Evolutionary conservation across 2,797 vertebrate genomes (phyloP), one percentile per base, ranked within the genome.

Genomic region (Glossophaga mutica): DNA sequence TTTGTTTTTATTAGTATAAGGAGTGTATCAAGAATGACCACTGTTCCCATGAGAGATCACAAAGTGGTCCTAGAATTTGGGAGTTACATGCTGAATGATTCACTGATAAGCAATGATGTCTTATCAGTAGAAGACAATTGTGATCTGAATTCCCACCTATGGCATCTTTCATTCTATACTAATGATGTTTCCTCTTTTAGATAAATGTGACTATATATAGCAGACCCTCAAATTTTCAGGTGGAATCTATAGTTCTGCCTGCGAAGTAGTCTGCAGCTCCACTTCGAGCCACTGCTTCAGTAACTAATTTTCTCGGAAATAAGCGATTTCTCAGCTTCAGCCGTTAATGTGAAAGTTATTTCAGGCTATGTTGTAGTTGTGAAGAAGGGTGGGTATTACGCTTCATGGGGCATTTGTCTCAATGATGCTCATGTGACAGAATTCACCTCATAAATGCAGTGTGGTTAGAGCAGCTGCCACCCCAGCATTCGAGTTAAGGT

Each of bases 251-350:
- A 12, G 55, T n/a, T 82, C 71, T 52, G 29, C 55, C 90, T 94
- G 18, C 22, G 59, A 87, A 90, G 92, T 0, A 10, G 62, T 79
- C 82, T 82, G 32, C 44, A 44, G 87, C 0, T 62, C 48, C 19
- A 84, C 68, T 90, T 67, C 68, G 81, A 87, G 29, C 8, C 91
- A 77, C 16, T n/a, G 67, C 9, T 8, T 4, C 65, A 52, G 26
- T 65, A 95, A 91, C 7, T 90, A 86, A 73, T 91, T 87, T 97
- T 90, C 70, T 96, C 71, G 90, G 79, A 82, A 85, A 79, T 37
- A 87, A 86, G 82, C 86, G 92, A 92, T 48, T n/a, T 94, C 19
- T 9, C n/a, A 78, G 85, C 91, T 90, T 32, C 44, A 92, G 68
- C 46, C 83, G 0, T 42, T 95, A 94, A 79, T 44, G 6, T 67